phyloP scores from a whole-genome alignment of 2,113 vertebrate species.

The Microtus oregoni region DNA sequence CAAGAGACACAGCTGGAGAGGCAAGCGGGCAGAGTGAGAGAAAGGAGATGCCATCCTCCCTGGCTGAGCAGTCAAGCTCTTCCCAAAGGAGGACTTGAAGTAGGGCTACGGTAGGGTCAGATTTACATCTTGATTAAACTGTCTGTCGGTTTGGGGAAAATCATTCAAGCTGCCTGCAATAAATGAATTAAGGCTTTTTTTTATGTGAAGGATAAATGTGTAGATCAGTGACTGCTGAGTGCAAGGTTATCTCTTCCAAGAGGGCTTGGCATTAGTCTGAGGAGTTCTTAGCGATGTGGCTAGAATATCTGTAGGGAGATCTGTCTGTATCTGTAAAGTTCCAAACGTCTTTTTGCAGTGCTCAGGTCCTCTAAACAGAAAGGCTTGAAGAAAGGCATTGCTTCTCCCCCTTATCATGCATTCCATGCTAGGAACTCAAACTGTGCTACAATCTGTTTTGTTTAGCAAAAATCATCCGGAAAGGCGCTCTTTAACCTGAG shows the following conservation, averaged over 20 bases:
- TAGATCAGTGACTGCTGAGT: neutral
- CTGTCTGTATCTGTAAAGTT: neutral
- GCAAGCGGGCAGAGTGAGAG: neutral
- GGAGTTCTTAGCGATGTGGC: neutral
- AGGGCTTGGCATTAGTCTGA: neutral
- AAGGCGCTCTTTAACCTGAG: constrained; percentile 95
- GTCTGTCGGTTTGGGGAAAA: constrained; percentile 50
- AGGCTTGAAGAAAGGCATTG: neutral
- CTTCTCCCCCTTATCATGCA: neutral
- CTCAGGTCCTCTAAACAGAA: neutral
- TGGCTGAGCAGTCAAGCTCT: neutral
- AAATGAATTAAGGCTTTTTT: constrained; percentile 45
- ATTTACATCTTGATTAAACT: constrained; percentile 69
- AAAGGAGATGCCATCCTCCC: neutral
- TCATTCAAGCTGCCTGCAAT: constrained; percentile 53
- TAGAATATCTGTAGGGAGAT: neutral
- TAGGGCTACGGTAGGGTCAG: neutral
- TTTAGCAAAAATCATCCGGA: constrained; percentile 94
- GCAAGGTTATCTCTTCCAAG: neutral
- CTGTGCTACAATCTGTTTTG: constrained; percentile 55
- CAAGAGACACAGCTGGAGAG: neutral
- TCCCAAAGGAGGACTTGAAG: constrained; percentile 45
- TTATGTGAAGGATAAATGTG: constrained; percentile 21
- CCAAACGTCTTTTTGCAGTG: neutral
- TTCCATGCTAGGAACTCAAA: neutral